phyloP scores from a whole-genome alignment of 2,797 vertebrate genomes.

The Petrocephalus sullivani region DNA sequence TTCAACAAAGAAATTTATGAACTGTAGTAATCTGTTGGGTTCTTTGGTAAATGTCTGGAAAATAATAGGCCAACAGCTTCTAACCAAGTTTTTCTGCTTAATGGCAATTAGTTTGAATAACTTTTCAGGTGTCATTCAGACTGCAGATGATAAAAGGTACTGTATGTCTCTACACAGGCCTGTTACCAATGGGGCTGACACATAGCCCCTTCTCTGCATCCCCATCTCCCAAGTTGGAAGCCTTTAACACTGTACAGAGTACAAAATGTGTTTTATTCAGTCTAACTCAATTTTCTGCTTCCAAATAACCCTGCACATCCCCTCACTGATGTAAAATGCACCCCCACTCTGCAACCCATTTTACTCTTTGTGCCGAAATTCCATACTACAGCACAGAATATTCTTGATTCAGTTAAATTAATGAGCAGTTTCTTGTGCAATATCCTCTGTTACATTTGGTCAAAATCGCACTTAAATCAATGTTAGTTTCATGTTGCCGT shows the following conservation, averaged over 20 bases:
- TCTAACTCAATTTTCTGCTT: constrained; percentile 37
- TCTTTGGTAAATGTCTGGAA: background rate
- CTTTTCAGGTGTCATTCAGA: background rate
- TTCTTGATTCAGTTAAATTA: background rate
- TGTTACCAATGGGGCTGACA: background rate
- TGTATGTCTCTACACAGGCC: background rate
- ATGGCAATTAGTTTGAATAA: background rate
- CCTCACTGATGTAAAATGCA: background rate
- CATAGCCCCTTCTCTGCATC: background rate
- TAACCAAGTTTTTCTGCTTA: background rate
- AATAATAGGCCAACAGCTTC: background rate
- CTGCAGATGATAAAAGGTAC: background rate
- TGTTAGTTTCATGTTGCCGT: background rate
- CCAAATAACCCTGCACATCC: background rate
- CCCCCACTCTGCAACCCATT: background rate
- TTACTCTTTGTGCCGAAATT: background rate
- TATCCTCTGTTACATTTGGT: background rate
- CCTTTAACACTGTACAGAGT: constrained; percentile 44
- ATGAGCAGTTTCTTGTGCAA: background rate
- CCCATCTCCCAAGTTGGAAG: constrained; percentile 43
- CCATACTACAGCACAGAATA: background rate
- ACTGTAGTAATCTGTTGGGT: background rate
- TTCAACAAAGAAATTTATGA: background rate
- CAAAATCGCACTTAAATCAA: background rate
- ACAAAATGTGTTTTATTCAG: constrained; percentile 45